Conservation (phyloP, 2,113 vertebrate species). For the Tychaedon coryphoeus region DNA sequence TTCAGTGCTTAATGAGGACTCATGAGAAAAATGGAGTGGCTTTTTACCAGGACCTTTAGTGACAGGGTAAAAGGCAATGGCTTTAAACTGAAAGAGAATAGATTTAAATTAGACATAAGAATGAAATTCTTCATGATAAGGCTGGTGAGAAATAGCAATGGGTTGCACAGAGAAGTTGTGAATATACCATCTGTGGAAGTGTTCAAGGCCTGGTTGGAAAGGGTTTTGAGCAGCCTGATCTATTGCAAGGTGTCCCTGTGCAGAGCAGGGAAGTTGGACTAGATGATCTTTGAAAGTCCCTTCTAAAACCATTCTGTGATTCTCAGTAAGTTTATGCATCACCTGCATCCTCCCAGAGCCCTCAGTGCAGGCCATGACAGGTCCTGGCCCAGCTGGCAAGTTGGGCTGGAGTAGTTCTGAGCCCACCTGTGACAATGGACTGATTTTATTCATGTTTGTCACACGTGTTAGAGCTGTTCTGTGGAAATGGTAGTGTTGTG, state of each 20-base stretch:
- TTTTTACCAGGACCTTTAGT: neutral
- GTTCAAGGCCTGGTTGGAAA: neutral
- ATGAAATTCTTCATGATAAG: neutral
- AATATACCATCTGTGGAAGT: fast-evolving
- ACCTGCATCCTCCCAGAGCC: neutral
- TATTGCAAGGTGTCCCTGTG: neutral
- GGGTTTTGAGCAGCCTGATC: neutral
- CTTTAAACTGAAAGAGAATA: neutral
- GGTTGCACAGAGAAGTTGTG: neutral
- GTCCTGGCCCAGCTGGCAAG: neutral
- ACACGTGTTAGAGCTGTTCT: fast-evolving
- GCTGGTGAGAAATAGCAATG: neutral
- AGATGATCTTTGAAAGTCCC: neutral
- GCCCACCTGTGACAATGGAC: neutral
- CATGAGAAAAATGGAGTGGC: neutral
- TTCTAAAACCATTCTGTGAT: neutral
- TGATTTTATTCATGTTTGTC: neutral
- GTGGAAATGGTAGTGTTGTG: neutral
- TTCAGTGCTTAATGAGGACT: neutral
- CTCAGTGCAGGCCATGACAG: fast-evolving
- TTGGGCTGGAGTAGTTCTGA: neutral
- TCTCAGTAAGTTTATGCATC: neutral
- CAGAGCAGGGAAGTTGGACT: neutral
- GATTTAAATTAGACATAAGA: neutral
- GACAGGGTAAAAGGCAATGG: neutral